phyloP scores from a whole-genome alignment of 2,888 invertebrate genomes.

The Mythimna lalbum region DNA sequence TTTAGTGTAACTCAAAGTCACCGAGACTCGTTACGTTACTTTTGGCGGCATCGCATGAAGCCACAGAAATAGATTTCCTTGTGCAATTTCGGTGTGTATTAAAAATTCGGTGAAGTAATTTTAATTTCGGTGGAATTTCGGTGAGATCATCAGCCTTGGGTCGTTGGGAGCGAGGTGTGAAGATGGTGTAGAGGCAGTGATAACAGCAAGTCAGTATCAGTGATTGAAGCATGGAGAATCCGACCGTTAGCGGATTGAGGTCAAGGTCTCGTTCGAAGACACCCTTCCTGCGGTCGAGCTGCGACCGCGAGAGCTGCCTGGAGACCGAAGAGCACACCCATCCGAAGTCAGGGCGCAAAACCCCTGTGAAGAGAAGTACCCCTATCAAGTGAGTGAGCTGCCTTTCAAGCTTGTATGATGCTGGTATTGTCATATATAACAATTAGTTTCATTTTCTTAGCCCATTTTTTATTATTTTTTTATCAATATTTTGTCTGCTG shows the following conservation, averaged over 20 bases:
- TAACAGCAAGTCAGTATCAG: conserved; percentile 54
- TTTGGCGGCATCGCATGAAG: conserved; percentile 89
- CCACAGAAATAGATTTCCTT: conserved; percentile 89
- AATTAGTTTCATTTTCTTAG: neutral
- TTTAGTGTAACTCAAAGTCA: conserved; percentile 64
- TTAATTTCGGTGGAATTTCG: conserved; percentile 56
- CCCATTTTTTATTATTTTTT: neutral
- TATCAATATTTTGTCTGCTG: conserved; percentile 1
- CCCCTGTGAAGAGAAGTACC: conserved; percentile 86
- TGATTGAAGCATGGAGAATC: conserved; percentile 81
- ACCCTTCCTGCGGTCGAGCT: conserved; percentile 91
- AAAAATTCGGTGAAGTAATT: conserved; percentile 72
- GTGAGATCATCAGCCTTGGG: conserved; percentile 63
- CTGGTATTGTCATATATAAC: neutral
- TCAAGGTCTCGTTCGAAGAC: conserved; percentile 93
- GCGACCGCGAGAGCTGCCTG: conserved; percentile 90
- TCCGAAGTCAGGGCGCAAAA: conserved; percentile 87
- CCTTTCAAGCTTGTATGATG: neutral
- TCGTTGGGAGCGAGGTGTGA: conserved; percentile 65
- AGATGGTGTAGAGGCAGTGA: conserved; percentile 70
- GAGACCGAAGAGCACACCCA: conserved; percentile 89
- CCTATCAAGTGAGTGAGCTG: conserved; percentile 86
- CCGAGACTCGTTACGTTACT: conserved; percentile 79
- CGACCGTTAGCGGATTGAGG: conserved; percentile 90
- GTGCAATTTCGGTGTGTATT: conserved; percentile 80